Percentiles rank a stretch among this genome's conserved stretches.
phyloP scores from a whole-genome alignment of 2,888 invertebrate species.

The Plagodis pulveraria region DNA sequence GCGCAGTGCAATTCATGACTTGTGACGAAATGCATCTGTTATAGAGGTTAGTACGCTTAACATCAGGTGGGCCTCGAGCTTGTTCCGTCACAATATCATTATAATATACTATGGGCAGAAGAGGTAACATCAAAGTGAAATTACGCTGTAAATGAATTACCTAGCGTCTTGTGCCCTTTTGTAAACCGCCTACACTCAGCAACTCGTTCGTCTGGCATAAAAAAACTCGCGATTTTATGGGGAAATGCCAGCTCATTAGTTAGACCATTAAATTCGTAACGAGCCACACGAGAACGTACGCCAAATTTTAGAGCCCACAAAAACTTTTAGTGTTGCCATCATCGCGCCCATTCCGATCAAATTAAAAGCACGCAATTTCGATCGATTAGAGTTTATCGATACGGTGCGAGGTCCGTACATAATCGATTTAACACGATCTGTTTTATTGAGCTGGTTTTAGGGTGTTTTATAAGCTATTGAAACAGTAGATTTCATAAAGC shows the following conservation, averaged over 20 bases:
- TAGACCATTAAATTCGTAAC: slow-evolving; percentile 52
- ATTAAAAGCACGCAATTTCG: slow-evolving; percentile 27
- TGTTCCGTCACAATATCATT: too few species aligned
- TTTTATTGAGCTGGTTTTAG: slow-evolving; percentile 8
- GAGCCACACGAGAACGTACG: slow-evolving; percentile 44
- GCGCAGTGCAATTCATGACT: too few species aligned
- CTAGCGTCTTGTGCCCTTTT: too few species aligned
- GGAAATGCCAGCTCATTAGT: slow-evolving; percentile 51
- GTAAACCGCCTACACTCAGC: too few species aligned
- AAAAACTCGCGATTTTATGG: slow-evolving; percentile 12
- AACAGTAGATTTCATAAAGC: too few species aligned
- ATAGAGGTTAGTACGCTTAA: too few species aligned
- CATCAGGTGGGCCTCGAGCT: too few species aligned
- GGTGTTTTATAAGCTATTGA: slow-evolving; percentile 3
- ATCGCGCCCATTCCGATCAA: slow-evolving; percentile 32
- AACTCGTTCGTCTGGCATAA: too few species aligned
- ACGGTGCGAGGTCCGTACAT: slow-evolving; percentile 18
- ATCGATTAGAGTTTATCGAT: slow-evolving; percentile 24
- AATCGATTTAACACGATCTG: slow-evolving; percentile 19
- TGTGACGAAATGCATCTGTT: too few species aligned
- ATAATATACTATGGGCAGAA: too few species aligned
- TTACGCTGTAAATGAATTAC: too few species aligned
- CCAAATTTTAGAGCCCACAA: slow-evolving; percentile 40
- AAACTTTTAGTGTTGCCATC: slow-evolving; percentile 46
- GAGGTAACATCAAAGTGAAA: too few species aligned